phyloP scores from a whole-genome alignment of 1,140 invertebrate genomes.

The Lanistes nyassanus region DNA sequence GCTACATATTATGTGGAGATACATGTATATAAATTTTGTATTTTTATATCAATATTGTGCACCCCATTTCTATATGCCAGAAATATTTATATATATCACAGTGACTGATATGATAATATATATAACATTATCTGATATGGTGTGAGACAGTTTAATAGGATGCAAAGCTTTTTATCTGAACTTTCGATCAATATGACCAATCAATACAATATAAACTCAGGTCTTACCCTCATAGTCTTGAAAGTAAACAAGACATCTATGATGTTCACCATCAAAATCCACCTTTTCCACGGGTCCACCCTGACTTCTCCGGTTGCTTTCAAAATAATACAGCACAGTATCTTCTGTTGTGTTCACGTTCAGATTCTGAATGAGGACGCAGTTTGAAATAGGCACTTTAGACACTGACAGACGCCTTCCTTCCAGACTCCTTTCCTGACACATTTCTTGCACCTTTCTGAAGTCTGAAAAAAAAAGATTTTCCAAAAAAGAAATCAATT shows the following conservation, averaged over 20 bases:
- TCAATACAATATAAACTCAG: neutral
- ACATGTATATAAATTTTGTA: too few relatives aligned
- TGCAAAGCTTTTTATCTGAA: too few relatives aligned
- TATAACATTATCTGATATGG: too few relatives aligned
- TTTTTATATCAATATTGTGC: too few relatives aligned
- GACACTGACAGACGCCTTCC: slow-evolving; percentile 21
- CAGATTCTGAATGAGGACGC: slow-evolving; percentile 29
- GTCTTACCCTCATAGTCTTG: slow-evolving; percentile 31
- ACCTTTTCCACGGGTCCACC: slow-evolving; percentile 27
- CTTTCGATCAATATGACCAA: too few relatives aligned
- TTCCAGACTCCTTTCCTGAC: slow-evolving; percentile 32
- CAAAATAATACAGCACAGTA: slow-evolving; percentile 37
- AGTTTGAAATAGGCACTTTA: slow-evolving; percentile 28
- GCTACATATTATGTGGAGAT: too few relatives aligned
- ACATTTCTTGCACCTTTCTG: slow-evolving; percentile 27
- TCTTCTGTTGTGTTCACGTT: slow-evolving; percentile 23
- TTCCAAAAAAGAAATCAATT: too few relatives aligned
- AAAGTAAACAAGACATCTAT: slow-evolving; percentile 28
- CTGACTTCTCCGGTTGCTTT: slow-evolving; percentile 29
- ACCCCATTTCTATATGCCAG: too few relatives aligned
- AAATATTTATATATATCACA: too few relatives aligned
- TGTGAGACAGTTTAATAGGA: too few relatives aligned
- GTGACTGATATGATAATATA: too few relatives aligned
- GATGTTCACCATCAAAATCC: slow-evolving; percentile 13
- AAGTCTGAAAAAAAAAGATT: slow-evolving; percentile 26